phyloP scores from a whole-genome alignment of 2,888 invertebrate genomes.

The Drosophila neonasuta region DNA sequence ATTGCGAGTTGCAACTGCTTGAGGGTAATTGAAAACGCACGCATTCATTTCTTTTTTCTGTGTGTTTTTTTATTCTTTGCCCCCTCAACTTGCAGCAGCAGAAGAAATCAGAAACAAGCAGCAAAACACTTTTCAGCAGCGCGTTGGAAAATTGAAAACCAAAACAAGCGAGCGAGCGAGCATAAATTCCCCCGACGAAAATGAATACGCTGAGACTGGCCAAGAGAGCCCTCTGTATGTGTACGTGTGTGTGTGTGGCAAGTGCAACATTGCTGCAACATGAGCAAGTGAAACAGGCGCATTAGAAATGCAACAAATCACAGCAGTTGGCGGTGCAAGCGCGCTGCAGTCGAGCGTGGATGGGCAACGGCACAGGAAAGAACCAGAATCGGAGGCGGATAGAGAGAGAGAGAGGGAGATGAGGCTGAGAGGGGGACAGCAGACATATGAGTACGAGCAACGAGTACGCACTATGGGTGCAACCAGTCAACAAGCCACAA shows the following conservation, averaged over 20 bases:
- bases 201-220: constrained; percentile 53
- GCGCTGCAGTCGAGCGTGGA: constrained; percentile 49
- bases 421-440: not conserved
- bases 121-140: constrained; percentile 46
- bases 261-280: constrained; percentile 56
- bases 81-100: constrained; percentile 8
- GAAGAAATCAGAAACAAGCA: constrained; percentile 6
- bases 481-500: constrained; percentile 54
- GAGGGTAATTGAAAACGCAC: constrained; percentile 70
- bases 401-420: not conserved
- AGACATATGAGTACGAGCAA: constrained; percentile 61
- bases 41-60: constrained; percentile 40
- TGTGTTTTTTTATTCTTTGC: not conserved
- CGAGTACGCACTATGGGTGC: constrained; percentile 75
- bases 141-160: constrained; percentile 63
- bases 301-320: constrained; percentile 76
- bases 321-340: constrained; percentile 47
- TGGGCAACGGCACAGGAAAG: constrained; percentile 52
- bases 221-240: not conserved
- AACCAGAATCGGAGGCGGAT: constrained; percentile 37
- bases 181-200: constrained; percentile 67
- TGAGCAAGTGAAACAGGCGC: constrained; percentile 70
- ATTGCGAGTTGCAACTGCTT: constrained; percentile 32
- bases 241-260: constrained; percentile 29
- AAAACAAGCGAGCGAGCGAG: constrained; percentile 50